phyloP scores from a whole-genome alignment of 2,113 vertebrate genomes.

The Pteruthius melanotis region DNA sequence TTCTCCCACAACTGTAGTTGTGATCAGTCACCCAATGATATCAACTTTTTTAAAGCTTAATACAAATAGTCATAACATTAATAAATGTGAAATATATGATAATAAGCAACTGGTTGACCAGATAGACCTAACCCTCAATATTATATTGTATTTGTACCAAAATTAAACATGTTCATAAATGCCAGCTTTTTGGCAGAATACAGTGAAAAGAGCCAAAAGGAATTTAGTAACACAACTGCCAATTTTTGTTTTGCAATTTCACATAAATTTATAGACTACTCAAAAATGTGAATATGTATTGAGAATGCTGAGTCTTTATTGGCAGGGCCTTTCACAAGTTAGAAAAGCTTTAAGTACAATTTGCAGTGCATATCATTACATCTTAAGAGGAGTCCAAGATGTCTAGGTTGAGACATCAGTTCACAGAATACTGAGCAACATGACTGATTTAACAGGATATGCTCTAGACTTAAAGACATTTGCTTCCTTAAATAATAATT shows the following conservation, averaged over 20 bases:
- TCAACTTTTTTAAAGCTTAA: not conserved
- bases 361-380: not conserved
- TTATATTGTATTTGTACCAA: not conserved
- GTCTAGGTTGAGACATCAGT: not conserved
- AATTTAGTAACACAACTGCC: not conserved
- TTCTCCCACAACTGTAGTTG: conserved; percentile 14
- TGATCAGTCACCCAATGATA: not conserved
- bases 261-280: not conserved
- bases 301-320: not conserved
- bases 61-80: not conserved
- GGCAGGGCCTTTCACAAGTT: not conserved
- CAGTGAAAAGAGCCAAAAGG: not conserved
- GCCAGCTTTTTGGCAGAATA: not conserved
- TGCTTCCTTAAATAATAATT: not conserved
- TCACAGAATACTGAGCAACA: not conserved
- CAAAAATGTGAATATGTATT: not conserved
- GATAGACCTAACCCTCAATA: not conserved
- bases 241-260: not conserved
- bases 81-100: not conserved
- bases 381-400: not conserved
- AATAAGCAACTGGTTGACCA: not conserved
- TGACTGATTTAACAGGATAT: not conserved
- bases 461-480: not conserved
- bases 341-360: not conserved
- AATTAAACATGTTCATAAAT: not conserved